Evolutionary conservation across 2,888 invertebrate species (phyloP), one percentile per base, ranked within the genome.

Genomic region (Molorchus minor): DNA sequence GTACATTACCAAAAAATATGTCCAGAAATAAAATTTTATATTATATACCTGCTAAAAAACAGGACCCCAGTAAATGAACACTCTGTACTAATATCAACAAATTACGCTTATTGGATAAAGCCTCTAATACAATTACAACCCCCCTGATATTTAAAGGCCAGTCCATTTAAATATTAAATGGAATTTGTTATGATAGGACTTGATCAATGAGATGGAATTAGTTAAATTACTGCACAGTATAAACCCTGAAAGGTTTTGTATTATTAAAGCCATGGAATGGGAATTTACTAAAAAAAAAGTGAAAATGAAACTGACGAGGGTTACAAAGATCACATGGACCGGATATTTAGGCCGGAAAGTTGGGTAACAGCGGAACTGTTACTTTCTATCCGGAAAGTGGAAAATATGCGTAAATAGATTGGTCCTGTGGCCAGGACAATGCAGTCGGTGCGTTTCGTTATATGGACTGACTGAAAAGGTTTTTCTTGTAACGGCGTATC

Each of bases 371-470:
- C 70, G 69, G 68, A 69, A 70, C 67, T 67, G 68, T 70, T 70
- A 70, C 71, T 70, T 71, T 63, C 69, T 67, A 65, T 67, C 63
- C 62, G 65, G 66, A 69, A 69, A 73, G 71, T 71, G 71, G 70
- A 70, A 72, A 73, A 73, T 73, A 73, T 73, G 72, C 71, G 71
- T 65, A 68, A 70, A 69, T 65, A 68, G 64, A 68, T 68, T 58
- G 62, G 56, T 55, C 61, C 60, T 60, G 55, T 38, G 41, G 56
- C 49, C 58, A 46, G 45, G 64, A 67, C 60, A 67, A 67, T 62
- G 56, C 49, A 38, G 38, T 38, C 38, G 38, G 25, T 49, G 49
- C 38, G 49, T 49, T 49, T 38, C 29, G 29, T 49, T 38, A 49
- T 38, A 38, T 49, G 16, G 12, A 20, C 36, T 36, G 38, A 25